Conservation (phyloP, 2,113 vertebrate species). For the Pedionomus torquatus region DNA sequence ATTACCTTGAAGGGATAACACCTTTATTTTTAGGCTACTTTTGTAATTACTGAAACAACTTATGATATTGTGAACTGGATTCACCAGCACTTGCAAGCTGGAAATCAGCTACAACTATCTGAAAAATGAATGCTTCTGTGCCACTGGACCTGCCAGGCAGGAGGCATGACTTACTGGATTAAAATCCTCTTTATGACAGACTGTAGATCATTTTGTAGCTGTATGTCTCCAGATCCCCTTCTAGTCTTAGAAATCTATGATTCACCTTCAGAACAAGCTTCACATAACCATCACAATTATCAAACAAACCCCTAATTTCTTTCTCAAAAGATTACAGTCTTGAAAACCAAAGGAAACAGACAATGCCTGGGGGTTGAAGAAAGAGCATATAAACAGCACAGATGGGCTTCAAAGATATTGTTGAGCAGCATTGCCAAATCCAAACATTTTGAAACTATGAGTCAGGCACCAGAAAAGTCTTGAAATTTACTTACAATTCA, state of each 20-base stretch:
- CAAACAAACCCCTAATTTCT: slow-evolving; percentile 53
- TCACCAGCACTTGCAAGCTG: background rate
- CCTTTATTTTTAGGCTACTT: background rate
- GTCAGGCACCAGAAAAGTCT: slow-evolving; percentile 36
- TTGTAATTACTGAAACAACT: background rate
- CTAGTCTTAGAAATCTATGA: slow-evolving; percentile 25
- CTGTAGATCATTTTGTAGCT: slow-evolving; percentile 1
- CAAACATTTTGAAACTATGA: slow-evolving; percentile 54
- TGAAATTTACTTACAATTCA: slow-evolving; percentile 51
- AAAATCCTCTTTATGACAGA: slow-evolving; percentile 33
- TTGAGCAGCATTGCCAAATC: slow-evolving; percentile 15
- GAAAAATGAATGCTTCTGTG: background rate
- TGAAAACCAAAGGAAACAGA: slow-evolving; percentile 49
- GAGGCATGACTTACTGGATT: background rate
- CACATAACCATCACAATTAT: slow-evolving; percentile 11
- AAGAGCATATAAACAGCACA: slow-evolving; percentile 21
- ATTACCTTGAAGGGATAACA: background rate
- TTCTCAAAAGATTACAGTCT: slow-evolving; percentile 24
- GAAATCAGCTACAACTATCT: background rate
- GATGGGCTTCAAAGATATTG: slow-evolving; percentile 51
- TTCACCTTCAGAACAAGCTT: slow-evolving; percentile 31
- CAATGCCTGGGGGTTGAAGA: slow-evolving; percentile 37
- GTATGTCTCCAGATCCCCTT: background rate
- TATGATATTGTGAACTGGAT: background rate
- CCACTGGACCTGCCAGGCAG: background rate